Conservation (phyloP, 1,140 invertebrate genomes). For the Macrobrachium rosenbergii region DNA sequence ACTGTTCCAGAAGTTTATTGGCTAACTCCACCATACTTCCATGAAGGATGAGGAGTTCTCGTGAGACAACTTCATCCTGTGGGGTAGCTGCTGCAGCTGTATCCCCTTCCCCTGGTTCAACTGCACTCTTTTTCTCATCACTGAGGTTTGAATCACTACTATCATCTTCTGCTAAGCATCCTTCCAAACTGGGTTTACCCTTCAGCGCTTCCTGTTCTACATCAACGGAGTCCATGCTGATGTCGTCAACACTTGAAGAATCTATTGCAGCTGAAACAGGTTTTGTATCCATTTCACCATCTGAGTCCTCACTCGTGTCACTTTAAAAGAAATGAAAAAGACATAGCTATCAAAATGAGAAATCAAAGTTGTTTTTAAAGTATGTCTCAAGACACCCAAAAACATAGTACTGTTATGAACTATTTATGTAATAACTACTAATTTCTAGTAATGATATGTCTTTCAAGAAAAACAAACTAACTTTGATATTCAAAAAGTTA, state of each 20-base stretch:
- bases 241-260: conserved; percentile 54
- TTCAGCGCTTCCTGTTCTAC: conserved; percentile 23
- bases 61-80: conserved; percentile 36
- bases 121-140: conserved; percentile 51
- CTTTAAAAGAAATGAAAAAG: neutral
- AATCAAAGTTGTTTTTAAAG: too few relatives aligned
- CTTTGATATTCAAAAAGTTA: too few relatives aligned
- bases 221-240: conserved; percentile 47
- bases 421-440: too few relatives aligned
- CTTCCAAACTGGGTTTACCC: conserved; percentile 18
- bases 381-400: too few relatives aligned
- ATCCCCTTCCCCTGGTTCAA: conserved; percentile 34
- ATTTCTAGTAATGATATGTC: too few relatives aligned
- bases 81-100: conserved; percentile 4
- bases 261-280: conserved; percentile 14
- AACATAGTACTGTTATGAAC: too few relatives aligned
- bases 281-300: conserved; percentile 42
- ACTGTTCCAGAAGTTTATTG: conserved; percentile 78
- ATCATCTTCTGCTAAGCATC: conserved; percentile 64
- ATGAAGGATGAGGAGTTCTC: conserved; percentile 35
- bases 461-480: too few relatives aligned
- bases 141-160: conserved; percentile 63
- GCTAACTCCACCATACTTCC: conserved; percentile 69
- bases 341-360: neutral
- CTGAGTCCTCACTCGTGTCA: conserved; percentile 58